Percentiles rank a stretch among this genome's conserved stretches.
phyloP scores from a whole-genome alignment of 35 echinoderm and acorn worm species.

The Heliocidaris tuberculata region DNA sequence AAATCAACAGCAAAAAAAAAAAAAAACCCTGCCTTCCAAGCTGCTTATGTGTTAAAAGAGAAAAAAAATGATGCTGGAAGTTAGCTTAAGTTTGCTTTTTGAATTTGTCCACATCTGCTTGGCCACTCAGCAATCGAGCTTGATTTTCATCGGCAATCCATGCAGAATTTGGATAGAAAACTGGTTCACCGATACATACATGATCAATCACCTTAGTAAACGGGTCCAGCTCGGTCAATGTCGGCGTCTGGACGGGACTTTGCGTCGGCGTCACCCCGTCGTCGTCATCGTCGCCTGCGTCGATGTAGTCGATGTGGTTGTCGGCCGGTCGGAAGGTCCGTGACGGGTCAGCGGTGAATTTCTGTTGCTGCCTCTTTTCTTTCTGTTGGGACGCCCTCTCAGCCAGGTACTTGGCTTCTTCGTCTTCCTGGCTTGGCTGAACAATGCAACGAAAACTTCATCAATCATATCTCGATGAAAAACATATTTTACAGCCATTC shows the following conservation, averaged over 20 bases:
- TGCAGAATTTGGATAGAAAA: slow-evolving; percentile 47
- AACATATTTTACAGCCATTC: no score
- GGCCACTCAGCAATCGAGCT: background rate
- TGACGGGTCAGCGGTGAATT: slow-evolving; percentile 55
- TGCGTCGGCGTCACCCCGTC: slow-evolving; percentile 56
- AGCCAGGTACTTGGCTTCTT: slow-evolving; percentile 78
- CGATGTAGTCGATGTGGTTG: slow-evolving; percentile 77
- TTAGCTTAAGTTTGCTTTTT: background rate
- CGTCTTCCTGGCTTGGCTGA: slow-evolving; percentile 80
- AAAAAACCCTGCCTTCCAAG: background rate
- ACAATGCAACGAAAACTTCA: background rate
- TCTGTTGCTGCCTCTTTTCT: slow-evolving; percentile 67
- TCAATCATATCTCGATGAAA: no score
- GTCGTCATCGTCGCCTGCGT: slow-evolving; percentile 62
- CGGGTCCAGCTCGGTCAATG: slow-evolving; percentile 64
- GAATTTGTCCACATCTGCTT: background rate
- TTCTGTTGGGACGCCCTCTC: slow-evolving; percentile 91
- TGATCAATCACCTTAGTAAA: slow-evolving; percentile 93
- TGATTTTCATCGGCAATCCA: slow-evolving; percentile 58
- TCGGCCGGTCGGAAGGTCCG: slow-evolving; percentile 52
- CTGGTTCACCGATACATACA: slow-evolving; percentile 77
- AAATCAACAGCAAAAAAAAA: background rate
- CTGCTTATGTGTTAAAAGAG: background rate
- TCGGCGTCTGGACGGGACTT: slow-evolving; percentile 72
- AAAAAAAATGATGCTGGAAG: background rate